Conservation (phyloP, 2,113 vertebrate species). For the Xenopus tropicalis region DNA sequence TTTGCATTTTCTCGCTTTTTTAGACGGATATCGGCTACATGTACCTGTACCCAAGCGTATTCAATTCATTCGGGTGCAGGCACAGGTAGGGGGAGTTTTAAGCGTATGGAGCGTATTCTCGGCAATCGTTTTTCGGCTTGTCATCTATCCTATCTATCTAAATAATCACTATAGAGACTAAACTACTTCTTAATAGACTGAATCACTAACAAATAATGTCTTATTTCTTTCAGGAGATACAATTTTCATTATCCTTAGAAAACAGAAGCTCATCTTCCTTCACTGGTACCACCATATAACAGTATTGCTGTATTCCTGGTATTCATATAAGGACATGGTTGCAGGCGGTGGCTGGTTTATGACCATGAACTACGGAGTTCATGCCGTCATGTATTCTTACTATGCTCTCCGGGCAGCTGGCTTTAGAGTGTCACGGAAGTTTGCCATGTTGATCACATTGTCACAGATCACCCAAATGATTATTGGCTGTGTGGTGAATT, state of each 20-base stretch:
- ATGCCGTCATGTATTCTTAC: slow-evolving; percentile 98
- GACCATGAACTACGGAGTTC: slow-evolving; percentile 98
- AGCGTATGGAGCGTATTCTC: too few relatives aligned
- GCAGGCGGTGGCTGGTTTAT: slow-evolving; percentile 98
- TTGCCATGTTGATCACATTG: slow-evolving; percentile 97
- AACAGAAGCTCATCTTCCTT: slow-evolving; percentile 98
- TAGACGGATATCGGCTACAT: too few relatives aligned
- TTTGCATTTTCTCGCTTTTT: too few relatives aligned
- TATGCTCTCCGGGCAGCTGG: slow-evolving; percentile 91
- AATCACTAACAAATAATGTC: not conserved
- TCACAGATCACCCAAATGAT: slow-evolving; percentile 98
- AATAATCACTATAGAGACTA: too few relatives aligned
- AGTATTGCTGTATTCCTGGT: slow-evolving; percentile 98
- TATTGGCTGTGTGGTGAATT: slow-evolving; percentile 93
- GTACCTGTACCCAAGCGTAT: too few relatives aligned
- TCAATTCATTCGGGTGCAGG: too few relatives aligned
- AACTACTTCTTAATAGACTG: too few relatives aligned
- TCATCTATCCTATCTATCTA: too few relatives aligned
- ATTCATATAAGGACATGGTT: slow-evolving; percentile 99
- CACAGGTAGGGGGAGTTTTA: too few relatives aligned
- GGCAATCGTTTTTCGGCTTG: too few relatives aligned
- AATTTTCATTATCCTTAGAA: slow-evolving; percentile 95
- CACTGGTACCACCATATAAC: slow-evolving; percentile 99
- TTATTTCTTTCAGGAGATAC: slow-evolving; percentile 81
- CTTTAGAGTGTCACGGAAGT: slow-evolving; percentile 91